Percentiles rank a stretch among this genome's conserved stretches.
Conservation (phyloP, 2,888 invertebrate species). For the Melieria omissa region DNA sequence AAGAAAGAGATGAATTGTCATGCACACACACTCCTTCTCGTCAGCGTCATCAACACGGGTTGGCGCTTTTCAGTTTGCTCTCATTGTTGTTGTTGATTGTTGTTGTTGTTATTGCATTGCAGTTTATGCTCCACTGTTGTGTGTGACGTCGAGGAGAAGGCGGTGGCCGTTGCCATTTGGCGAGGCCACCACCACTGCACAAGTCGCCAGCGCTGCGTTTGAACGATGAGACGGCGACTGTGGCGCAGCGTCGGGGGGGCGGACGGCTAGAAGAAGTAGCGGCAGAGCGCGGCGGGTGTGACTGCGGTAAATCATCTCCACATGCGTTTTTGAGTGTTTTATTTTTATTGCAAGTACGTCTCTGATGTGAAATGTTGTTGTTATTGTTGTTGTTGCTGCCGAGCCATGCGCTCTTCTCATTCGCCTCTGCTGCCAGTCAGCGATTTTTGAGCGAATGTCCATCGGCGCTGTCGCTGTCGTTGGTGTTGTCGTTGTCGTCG, state of each 20-base stretch:
- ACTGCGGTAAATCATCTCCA: constrained; percentile 57
- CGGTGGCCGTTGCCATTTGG: too few species aligned
- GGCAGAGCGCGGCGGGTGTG: constrained; percentile 47
- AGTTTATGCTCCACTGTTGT: too few species aligned
- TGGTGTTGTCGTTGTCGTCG: constrained; percentile 21
- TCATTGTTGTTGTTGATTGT: constrained; percentile 24
- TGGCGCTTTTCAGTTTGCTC: constrained; percentile 17
- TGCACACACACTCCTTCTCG: constrained; percentile 53
- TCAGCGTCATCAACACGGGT: constrained; percentile 39
- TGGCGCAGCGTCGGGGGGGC: constrained; percentile 8
- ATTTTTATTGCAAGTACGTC: constrained; percentile 16
- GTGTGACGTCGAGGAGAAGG: too few species aligned
- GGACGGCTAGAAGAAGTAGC: constrained; percentile 3
- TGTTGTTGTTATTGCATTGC: constrained; percentile 34
- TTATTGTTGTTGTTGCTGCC: constrained; percentile 17
- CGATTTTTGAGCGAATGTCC: constrained; percentile 44
- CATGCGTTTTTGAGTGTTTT: constrained; percentile 38
- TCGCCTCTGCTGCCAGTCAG: constrained; percentile 45
- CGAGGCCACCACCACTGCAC: too few species aligned
- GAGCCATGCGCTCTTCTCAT: constrained; percentile 31
- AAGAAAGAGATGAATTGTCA: constrained; percentile 66
- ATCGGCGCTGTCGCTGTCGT: constrained; percentile 12
- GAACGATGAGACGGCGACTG: constrained; percentile 30
- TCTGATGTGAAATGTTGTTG: constrained; percentile 26
- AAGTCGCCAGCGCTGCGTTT: neutral